Base-by-base conservation (phyloP, 2,113 vertebrate species). In the Stictonetta naevosa region DNA sequence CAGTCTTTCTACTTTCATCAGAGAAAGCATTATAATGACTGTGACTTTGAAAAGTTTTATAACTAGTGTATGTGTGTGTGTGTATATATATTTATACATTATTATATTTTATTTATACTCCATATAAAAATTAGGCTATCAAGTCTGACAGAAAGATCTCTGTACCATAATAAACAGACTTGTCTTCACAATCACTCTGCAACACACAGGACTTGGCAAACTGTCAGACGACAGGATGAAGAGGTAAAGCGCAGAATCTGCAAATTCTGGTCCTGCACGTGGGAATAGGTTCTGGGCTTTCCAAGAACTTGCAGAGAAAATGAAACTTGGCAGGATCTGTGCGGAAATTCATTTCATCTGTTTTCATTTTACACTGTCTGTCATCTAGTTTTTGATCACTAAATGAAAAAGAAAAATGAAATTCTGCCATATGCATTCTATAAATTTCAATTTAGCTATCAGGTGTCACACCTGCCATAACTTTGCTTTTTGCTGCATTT, bases 391-490 rank as follows among this genome's bases (percentile, higher is more conserved):
- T 98, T 97, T 97, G 94, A 98, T 98, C 91, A 95, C 90, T 97
- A 97, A 97, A 97, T 96, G 93, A 93, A 97, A 97, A 97, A 97
- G 64, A 97, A 97, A 97, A 98, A 94, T 92, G 33, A 97, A 97
- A 97, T 97, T 97, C 83, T 92, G 59, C 93, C 93, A 92, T 95
- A 96, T 88, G 94, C 87, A 97, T 97, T 98, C 96, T 97, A 97
- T 97, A 98, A 96, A 96, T 98, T 97, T 98, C 97, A 95, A 93
- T 95, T 97, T 95, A 96, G 95, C 95, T 98, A 98, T 98, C 97
- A 93, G 95, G 96, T 97, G 92, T 97, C 97, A 96, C 97, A 98
- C 97, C 97, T 98, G 97, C 88, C 92, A 93, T 83, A 92, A 64
- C 56, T 96, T 80, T 96, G 62, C 81, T 92, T 94, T 97, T 97